Percentiles rank a stretch among this genome's conserved stretches.
Evolutionary conservation across 2,888 invertebrate species (phyloP).

Genomic region (Luffia ferchaultella): DNA sequence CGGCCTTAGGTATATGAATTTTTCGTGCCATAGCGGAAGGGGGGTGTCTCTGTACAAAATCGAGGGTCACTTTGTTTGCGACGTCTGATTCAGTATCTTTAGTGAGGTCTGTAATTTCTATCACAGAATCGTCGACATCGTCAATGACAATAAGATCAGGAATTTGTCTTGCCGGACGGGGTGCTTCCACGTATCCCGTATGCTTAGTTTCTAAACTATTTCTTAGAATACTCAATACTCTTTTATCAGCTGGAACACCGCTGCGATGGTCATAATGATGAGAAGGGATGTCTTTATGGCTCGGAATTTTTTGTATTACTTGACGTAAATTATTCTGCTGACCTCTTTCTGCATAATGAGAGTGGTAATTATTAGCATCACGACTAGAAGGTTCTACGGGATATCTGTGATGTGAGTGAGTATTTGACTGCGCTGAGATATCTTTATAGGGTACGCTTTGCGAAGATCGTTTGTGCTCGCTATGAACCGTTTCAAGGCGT

Average conservation of each 20-base stretch:
- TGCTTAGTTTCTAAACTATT: slow-evolving; percentile 75
- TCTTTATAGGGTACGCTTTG: slow-evolving; percentile 35
- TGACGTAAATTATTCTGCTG: slow-evolving; percentile 34
- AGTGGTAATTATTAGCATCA: slow-evolving; percentile 38
- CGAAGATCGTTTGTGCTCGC: slow-evolving; percentile 41
- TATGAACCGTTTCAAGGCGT: slow-evolving; percentile 48
- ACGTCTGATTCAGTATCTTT: slow-evolving; percentile 38
- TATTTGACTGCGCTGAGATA: slow-evolving; percentile 22
- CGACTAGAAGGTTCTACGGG: slow-evolving; percentile 31
- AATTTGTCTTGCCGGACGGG: slow-evolving; percentile 42
- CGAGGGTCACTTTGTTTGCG: slow-evolving; percentile 20
- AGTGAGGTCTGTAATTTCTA: slow-evolving; percentile 55
- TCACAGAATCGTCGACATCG: slow-evolving; percentile 51
- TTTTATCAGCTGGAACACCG: slow-evolving; percentile 70
- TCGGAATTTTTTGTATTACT: slow-evolving; percentile 48
- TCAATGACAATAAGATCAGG: slow-evolving; percentile 60
- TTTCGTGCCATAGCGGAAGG: slow-evolving; percentile 40
- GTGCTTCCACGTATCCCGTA: slow-evolving; percentile 59
- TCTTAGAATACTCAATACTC: slow-evolving; percentile 74
- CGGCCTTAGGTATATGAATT: slow-evolving; percentile 73
- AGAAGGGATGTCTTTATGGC: slow-evolving; percentile 38
- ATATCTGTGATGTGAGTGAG: slow-evolving; percentile 29
- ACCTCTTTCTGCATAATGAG: slow-evolving; percentile 41
- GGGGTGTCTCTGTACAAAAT: slow-evolving; percentile 22
- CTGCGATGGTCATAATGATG: slow-evolving; percentile 37